A percentile compares a stretch with the other conserved stretches of the same genome.
Evolutionary conservation across 1,140 invertebrate genomes (phyloP).

Genomic region (Aradophagus sp.): DNA sequence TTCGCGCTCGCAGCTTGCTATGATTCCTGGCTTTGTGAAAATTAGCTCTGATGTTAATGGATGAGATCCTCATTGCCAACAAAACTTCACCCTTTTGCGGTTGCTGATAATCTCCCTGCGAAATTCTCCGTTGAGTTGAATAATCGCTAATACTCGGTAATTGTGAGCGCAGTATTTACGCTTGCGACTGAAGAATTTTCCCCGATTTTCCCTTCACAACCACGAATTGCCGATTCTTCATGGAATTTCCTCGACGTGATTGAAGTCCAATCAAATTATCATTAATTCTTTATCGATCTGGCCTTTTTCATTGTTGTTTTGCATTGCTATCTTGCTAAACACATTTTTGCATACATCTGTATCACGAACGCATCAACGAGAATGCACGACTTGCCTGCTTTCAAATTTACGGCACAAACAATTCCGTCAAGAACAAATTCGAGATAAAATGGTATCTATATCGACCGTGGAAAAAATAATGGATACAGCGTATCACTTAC

Average conservation of each 20-base stretch:
- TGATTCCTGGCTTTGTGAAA: slow-evolving; percentile 60
- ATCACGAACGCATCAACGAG: too few species aligned
- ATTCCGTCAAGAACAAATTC: slow-evolving; percentile 10
- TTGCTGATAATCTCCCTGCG: slow-evolving; percentile 38
- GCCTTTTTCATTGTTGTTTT: too few species aligned
- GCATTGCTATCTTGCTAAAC: too few species aligned
- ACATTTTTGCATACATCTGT: too few species aligned
- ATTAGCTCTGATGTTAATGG: slow-evolving; percentile 63
- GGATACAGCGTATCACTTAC: slow-evolving; percentile 30
- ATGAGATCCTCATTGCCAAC: slow-evolving; percentile 54
- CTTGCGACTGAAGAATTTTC: slow-evolving; percentile 13
- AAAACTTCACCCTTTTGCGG: slow-evolving; percentile 38
- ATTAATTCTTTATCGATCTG: too few species aligned
- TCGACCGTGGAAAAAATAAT: slow-evolving; percentile 16
- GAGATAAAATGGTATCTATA: slow-evolving; percentile 10
- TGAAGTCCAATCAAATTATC: background rate
- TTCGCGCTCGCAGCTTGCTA: slow-evolving; percentile 52
- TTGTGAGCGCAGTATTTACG: slow-evolving; percentile 28
- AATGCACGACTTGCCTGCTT: too few species aligned
- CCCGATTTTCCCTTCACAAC: background rate
- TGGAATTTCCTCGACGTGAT: slow-evolving; percentile 8
- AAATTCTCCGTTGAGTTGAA: slow-evolving; percentile 34
- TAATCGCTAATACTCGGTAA: slow-evolving; percentile 42
- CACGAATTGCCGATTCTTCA: slow-evolving; percentile 8
- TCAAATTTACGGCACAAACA: too few species aligned